These are phyloP conservation scores for Rotaria macrura DNA, from an alignment of 2,888 invertebrate genomes.

Conservation along the genomic window DNA sequence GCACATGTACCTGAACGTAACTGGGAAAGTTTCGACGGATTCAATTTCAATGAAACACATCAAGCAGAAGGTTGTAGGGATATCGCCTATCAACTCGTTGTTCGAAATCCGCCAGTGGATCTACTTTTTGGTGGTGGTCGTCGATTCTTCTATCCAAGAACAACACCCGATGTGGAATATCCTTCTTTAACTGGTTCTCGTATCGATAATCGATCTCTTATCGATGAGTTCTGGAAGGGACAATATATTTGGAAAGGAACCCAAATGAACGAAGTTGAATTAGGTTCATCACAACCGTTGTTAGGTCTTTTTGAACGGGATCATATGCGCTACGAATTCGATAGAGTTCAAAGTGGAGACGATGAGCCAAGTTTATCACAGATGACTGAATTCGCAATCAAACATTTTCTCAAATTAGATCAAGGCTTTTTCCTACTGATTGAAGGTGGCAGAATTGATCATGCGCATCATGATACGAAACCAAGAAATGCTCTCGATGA, in stretches of 20 bases:
- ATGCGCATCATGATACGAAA: constrained; percentile 31
- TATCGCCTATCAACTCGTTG: constrained; percentile 28
- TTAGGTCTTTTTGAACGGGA: constrained; percentile 46
- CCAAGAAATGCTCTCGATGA: constrained; percentile 26
- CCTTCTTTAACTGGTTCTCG: constrained; percentile 1
- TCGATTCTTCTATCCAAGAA: constrained; percentile 22
- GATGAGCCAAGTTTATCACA: constrained; percentile 27
- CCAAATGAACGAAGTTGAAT: constrained; percentile 17
- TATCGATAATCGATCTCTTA: constrained; percentile 26
- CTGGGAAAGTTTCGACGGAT: constrained; percentile 26
- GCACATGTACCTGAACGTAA: constrained; percentile 41
- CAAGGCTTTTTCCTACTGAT: constrained; percentile 27
- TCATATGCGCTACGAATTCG: constrained; percentile 61
- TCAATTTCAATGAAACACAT: constrained; percentile 5
- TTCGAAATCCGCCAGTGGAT: constrained; percentile 6
- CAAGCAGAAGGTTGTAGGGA: constrained; percentile 29
- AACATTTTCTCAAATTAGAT: constrained; percentile 21
- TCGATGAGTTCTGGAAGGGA: constrained; percentile 25
- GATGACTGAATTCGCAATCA: constrained; percentile 33
- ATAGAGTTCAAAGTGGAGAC: neutral
- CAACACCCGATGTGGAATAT: neutral
- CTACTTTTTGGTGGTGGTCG: constrained; percentile 30
- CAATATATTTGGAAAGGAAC: neutral
- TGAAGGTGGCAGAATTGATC: constrained; percentile 33
- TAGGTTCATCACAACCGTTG: neutral